These are phyloP conservation scores for Mellivora capensis DNA, from an alignment of 2,113 vertebrate species.

Conservation along the genomic window DNA sequence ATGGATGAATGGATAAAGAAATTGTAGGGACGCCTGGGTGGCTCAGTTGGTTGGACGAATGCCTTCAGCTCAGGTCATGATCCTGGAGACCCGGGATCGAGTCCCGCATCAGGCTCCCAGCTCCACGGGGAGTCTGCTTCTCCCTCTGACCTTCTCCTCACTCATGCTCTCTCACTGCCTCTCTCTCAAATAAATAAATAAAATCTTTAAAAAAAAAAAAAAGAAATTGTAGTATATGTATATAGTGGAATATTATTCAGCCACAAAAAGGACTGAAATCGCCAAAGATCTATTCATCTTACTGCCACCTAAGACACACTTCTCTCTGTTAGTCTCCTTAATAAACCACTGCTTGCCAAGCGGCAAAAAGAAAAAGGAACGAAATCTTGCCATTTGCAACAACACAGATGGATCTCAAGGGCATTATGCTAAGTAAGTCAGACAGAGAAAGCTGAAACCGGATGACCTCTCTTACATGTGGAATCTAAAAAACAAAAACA, in stretches of 20 bases:
- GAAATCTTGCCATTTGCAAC: neutral
- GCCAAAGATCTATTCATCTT: neutral
- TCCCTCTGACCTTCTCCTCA: too few species aligned
- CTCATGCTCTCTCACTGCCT: too few species aligned
- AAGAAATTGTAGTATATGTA: neutral
- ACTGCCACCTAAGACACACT: neutral
- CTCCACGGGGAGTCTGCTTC: too few species aligned
- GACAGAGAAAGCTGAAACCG: neutral
- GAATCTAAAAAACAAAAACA: neutral
- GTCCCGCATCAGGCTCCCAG: too few species aligned
- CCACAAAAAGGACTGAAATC: neutral
- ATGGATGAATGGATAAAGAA: neutral
- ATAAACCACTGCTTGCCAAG: neutral
- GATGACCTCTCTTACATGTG: neutral
- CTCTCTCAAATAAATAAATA: too few species aligned
- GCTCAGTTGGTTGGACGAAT: too few species aligned
- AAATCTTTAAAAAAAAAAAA: neutral
- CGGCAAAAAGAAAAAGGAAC: neutral
- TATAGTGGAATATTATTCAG: neutral
- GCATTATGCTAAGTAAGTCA: neutral
- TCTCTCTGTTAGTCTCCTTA: neutral
- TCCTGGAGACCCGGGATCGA: too few species aligned
- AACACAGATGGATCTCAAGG: neutral
- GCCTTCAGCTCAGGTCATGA: too few species aligned
- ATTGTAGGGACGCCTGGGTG: too few species aligned